Evolutionary conservation across 2,113 vertebrate species (phyloP).

Genomic region (Channa maculata): DNA sequence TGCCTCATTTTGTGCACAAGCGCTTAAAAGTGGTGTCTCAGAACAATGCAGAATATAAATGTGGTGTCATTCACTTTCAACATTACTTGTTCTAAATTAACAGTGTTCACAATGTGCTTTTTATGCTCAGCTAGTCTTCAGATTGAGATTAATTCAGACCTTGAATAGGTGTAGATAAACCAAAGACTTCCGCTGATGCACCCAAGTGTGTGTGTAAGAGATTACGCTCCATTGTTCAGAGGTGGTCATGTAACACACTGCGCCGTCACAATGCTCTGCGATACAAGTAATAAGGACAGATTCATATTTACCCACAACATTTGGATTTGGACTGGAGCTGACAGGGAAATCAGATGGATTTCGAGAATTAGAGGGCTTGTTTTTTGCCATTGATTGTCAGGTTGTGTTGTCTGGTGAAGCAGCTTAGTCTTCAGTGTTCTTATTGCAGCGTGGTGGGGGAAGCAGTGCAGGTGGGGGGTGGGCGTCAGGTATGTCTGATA

Average conservation of each 20-base stretch:
- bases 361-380: conserved; percentile 52
- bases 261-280: conserved; percentile 26
- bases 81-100: conserved; percentile 23
- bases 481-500: conserved; percentile 63
- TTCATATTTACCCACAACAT: conserved; percentile 55
- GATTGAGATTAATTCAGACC: conserved; percentile 48
- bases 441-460: conserved; percentile 47
- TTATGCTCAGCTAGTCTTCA: conserved; percentile 7
- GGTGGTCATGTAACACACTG: conserved; percentile 57
- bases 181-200: conserved; percentile 62
- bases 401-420: conserved; percentile 47
- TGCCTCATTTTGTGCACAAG: neutral
- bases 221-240: conserved; percentile 71
- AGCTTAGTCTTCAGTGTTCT: conserved; percentile 59
- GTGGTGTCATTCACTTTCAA: neutral
- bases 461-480: conserved; percentile 26
- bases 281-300: conserved; percentile 69
- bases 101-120: neutral
- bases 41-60: neutral
- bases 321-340: conserved; percentile 36
- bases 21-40: neutral
- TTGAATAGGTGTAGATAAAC: conserved; percentile 68
- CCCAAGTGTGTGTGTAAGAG: conserved; percentile 49
- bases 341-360: conserved; percentile 58
- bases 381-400: conserved; percentile 50